phyloP scores from a whole-genome alignment of 1,140 invertebrate species.

The Euschistus heros region DNA sequence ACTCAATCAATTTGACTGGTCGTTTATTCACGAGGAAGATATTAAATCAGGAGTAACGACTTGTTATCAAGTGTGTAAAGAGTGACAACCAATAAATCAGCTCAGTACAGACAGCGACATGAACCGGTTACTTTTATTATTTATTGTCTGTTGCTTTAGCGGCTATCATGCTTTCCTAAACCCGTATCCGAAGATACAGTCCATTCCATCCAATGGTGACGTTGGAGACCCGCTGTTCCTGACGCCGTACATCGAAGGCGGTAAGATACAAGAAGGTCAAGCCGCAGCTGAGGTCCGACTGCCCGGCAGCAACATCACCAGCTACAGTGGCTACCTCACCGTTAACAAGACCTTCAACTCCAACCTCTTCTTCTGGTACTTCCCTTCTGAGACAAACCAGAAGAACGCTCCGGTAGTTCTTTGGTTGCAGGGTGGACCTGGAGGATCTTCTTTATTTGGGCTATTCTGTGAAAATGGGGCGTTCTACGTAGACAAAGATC shows the following conservation, averaged over 20 bases:
- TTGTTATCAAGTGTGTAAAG: no score
- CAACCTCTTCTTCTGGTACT: no score
- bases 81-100: no score
- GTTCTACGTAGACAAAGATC: conserved; percentile 40
- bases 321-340: conserved; percentile 57
- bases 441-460: conserved; percentile 55
- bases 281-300: conserved; percentile 19
- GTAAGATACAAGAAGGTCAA: conserved; percentile 19
- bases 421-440: conserved; percentile 69
- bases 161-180: no score
- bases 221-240: conserved; percentile 24
- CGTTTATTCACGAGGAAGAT: no score
- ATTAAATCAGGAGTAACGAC: no score
- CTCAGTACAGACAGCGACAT: no score
- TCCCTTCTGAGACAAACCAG: conserved; percentile 38
- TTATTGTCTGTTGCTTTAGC: no score
- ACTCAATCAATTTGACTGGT: no score
- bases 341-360: no score
- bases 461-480: conserved; percentile 53
- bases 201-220: not conserved
- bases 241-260: conserved; percentile 24
- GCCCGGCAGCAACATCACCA: conserved; percentile 17
- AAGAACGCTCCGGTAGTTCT: conserved; percentile 50
- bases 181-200: not conserved
- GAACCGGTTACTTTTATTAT: no score